Percentiles rank a stretch among this genome's conserved stretches.
Conservation (phyloP, 1,140 invertebrate genomes). For the Cherax quadricarinatus region DNA sequence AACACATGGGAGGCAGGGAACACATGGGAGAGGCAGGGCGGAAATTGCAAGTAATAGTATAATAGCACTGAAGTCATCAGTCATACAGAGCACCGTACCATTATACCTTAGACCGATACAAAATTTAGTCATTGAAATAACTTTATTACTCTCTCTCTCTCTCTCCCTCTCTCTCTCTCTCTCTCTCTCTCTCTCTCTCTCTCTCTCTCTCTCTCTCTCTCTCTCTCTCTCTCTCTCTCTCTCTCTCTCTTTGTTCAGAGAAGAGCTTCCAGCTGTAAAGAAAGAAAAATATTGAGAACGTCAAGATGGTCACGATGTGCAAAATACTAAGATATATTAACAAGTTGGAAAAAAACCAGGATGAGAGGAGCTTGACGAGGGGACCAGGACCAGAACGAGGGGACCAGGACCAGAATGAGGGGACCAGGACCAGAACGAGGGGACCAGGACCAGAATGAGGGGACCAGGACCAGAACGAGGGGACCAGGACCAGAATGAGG, state of each 20-base stretch:
- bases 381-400: no score
- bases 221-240: not conserved
- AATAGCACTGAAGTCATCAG: slow-evolving; percentile 9
- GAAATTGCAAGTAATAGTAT: slow-evolving; percentile 26
- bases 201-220: not conserved
- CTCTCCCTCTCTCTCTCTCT: not conserved
- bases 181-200: not conserved
- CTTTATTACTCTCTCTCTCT: not conserved
- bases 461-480: no score
- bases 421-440: no score
- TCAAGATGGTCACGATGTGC: no score
- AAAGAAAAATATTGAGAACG: no score
- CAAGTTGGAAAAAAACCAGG: no score
- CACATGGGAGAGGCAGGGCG: not conserved
- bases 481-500: no score
- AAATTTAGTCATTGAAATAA: not conserved
- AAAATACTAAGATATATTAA: no score
- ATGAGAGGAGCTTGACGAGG: no score
- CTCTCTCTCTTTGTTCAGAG: slow-evolving; percentile 19
- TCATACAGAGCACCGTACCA: slow-evolving; percentile 21
- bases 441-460: no score
- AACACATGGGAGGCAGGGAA: not conserved
- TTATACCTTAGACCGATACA: not conserved
- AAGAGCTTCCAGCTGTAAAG: no score
- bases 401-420: no score